Conservation (phyloP, 2,797 vertebrate species). For the Novumbra hubbsi region DNA sequence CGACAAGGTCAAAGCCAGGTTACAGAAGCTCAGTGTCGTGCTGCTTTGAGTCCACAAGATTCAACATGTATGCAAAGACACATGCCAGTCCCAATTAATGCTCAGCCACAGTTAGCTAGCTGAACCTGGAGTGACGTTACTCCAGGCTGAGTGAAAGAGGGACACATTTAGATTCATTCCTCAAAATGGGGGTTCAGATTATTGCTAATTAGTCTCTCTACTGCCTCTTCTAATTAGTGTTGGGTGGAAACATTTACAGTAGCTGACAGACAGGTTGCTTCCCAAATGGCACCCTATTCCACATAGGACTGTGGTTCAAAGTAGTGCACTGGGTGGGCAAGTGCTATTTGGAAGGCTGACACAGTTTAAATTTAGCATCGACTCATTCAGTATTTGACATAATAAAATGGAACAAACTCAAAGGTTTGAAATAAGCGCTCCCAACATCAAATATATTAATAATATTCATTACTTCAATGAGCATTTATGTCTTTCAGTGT, state of each 20-base stretch:
- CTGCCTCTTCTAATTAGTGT: conserved; percentile 48
- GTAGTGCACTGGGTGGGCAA: background rate
- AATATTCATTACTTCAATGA: too few species aligned
- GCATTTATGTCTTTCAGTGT: too few species aligned
- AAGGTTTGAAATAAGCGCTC: too few species aligned
- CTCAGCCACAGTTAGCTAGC: background rate
- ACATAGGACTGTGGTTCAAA: background rate
- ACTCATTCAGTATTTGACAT: too few species aligned
- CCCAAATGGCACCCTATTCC: background rate
- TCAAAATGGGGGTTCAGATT: conserved; percentile 43
- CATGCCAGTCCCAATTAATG: background rate
- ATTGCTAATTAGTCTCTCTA: conserved; percentile 50
- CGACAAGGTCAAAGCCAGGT: background rate
- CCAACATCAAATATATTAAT: too few species aligned
- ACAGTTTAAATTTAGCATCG: too few species aligned
- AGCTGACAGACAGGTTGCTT: background rate
- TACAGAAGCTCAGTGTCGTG: background rate
- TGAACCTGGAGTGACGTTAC: background rate
- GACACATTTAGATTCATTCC: conserved; percentile 29
- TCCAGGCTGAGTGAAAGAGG: background rate
- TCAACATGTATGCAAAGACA: background rate
- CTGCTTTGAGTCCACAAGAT: too few species aligned
- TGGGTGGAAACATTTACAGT: background rate
- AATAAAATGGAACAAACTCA: too few species aligned
- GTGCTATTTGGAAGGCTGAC: too few species aligned